Evolutionary conservation across 2,113 vertebrate species (phyloP).

Genomic region (Heterochromis multidens): DNA sequence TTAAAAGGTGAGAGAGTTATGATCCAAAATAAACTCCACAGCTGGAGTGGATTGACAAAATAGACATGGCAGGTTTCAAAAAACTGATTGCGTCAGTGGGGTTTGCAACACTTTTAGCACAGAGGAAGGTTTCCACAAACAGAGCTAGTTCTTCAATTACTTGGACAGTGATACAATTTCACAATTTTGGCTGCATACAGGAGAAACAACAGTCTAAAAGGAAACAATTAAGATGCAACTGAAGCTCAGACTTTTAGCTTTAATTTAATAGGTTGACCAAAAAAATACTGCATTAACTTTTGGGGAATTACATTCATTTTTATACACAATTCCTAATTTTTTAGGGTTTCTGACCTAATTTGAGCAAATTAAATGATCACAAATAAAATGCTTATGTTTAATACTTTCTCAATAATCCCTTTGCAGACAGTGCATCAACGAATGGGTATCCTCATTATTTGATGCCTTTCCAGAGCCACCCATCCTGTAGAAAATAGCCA

Average conservation of each 20-base stretch:
- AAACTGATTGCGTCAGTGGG: neutral
- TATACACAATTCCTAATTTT: no score
- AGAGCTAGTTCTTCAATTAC: neutral
- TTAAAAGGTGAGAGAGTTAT: slow-evolving; percentile 58
- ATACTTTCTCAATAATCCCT: neutral
- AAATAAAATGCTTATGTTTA: no score
- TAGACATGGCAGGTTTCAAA: neutral
- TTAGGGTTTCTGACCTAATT: no score
- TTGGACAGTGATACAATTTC: neutral
- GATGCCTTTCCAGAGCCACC: no score
- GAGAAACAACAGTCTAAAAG: neutral
- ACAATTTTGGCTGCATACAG: neutral
- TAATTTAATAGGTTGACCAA: neutral
- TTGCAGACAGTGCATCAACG: no score
- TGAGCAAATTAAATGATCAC: no score
- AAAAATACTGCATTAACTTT: neutral
- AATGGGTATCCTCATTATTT: no score
- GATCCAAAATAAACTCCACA: slow-evolving; percentile 61
- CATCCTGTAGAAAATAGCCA: no score
- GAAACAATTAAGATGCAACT: neutral
- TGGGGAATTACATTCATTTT: no score
- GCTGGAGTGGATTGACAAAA: slow-evolving; percentile 19
- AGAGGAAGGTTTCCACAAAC: neutral
- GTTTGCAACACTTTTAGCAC: neutral
- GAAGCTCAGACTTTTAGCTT: neutral